Evolutionary conservation across 2,797 vertebrate genomes (phyloP).

Genomic region (Manis pentadactyla): DNA sequence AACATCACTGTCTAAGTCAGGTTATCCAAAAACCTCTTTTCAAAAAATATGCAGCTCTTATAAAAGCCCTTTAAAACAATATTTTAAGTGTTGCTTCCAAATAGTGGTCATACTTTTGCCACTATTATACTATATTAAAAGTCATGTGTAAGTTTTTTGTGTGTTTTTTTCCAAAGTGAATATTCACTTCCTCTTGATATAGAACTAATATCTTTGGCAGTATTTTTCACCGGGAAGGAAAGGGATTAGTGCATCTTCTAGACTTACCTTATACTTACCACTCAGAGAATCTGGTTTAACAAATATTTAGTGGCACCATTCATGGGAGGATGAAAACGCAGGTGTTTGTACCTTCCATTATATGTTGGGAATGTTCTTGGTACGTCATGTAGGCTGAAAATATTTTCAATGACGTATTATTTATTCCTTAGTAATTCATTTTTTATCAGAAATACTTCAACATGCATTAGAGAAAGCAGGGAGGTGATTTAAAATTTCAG

Average conservation of each 20-base stretch:
- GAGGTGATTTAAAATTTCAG: neutral
- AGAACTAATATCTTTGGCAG: neutral
- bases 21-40: conserved; percentile 10
- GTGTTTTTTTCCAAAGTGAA: neutral
- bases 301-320: neutral
- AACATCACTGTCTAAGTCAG: neutral
- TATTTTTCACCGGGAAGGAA: neutral
- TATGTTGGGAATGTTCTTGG: neutral
- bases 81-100: conserved; percentile 29
- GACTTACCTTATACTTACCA: neutral
- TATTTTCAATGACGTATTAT: neutral
- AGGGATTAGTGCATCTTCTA: neutral
- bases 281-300: neutral
- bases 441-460: neutral
- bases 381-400: neutral
- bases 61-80: neutral
- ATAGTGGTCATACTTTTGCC: neutral
- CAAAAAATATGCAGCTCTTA: neutral
- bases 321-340: neutral
- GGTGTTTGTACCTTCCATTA: too few species aligned
- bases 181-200: neutral
- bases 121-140: neutral
- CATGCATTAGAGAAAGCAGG: neutral
- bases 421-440: conserved; percentile 24
- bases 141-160: neutral